phyloP scores from a whole-genome alignment of 2,797 vertebrate genomes.

The Limosa lapponica region DNA sequence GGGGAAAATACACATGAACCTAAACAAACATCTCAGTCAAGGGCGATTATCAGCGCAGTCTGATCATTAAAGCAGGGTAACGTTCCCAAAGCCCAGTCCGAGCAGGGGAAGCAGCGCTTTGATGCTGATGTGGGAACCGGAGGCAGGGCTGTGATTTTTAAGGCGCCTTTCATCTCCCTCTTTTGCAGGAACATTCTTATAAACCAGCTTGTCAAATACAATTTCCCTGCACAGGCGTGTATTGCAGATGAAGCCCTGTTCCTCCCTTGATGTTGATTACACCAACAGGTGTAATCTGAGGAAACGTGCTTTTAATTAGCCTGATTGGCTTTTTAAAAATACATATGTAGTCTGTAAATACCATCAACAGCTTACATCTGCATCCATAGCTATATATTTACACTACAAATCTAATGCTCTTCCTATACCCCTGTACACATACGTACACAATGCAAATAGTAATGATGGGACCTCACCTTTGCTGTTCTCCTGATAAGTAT shows the following conservation, averaged over 20 bases:
- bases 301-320: background rate
- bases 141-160: background rate
- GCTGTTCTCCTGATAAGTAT: background rate
- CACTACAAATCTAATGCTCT: background rate
- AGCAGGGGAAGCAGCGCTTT: conserved; percentile 23
- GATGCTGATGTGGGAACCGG: conserved; percentile 57
- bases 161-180: conserved; percentile 52
- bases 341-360: background rate
- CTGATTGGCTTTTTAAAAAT: background rate
- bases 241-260: background rate
- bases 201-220: conserved; percentile 3
- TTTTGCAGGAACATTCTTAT: conserved; percentile 8
- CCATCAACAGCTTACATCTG: background rate
- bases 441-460: too few relatives aligned
- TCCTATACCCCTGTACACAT: rapidly evolving
- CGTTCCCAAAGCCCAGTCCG: background rate
- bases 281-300: background rate
- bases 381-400: background rate
- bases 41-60: background rate
- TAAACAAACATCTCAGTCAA: conserved; percentile 31
- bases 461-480: background rate
- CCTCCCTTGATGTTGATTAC: background rate
- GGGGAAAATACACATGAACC: background rate
- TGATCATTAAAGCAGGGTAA: background rate
- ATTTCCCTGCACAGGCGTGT: background rate